These are phyloP conservation scores for Hymenopus coronatus DNA, from an alignment of 2,888 invertebrate genomes.

Conservation along the genomic window DNA sequence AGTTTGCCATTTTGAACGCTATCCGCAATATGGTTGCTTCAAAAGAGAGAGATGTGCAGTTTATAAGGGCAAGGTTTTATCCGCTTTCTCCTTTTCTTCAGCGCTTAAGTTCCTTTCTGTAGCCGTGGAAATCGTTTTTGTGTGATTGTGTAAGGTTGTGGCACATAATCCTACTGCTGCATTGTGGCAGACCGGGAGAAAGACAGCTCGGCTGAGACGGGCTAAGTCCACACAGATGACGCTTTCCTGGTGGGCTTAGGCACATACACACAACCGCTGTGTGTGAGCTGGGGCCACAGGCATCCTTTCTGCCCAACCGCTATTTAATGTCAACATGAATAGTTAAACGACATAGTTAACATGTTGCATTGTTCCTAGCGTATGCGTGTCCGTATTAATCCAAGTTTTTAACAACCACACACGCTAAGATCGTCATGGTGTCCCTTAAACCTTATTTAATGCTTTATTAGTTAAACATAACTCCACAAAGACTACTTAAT, in stretches of 20 bases:
- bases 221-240: constrained; percentile 12
- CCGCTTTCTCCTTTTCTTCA: neutral
- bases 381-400: neutral
- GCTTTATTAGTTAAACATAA: no score
- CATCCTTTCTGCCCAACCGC: neutral
- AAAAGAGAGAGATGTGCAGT: neutral
- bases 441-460: no score
- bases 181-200: neutral
- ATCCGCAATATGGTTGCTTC: neutral
- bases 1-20: no score
- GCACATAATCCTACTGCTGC: neutral
- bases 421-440: no score
- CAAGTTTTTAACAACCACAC: neutral
- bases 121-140: constrained; percentile 10
- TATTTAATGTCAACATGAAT: neutral
- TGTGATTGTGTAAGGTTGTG: neutral
- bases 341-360: neutral
- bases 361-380: neutral
- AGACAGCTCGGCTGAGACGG: neutral
- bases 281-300: neutral
- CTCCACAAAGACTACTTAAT: no score
- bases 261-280: neutral
- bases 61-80: neutral
- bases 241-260: neutral
- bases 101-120: neutral